phyloP scores from a whole-genome alignment of 2,888 invertebrate species.

The Oscheius sp. region DNA sequence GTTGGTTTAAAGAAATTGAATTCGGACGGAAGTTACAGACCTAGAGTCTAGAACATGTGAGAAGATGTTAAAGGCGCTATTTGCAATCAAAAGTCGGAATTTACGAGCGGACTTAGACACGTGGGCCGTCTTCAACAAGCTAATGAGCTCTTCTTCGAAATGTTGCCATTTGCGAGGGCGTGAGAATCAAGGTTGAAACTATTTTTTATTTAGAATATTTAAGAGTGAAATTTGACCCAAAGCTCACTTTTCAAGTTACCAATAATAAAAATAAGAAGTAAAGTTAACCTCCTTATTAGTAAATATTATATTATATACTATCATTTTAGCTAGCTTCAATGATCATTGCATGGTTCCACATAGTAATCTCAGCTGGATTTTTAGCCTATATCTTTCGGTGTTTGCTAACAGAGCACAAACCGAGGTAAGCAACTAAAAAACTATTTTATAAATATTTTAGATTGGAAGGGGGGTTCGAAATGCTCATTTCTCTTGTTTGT shows the following conservation, averaged over 20 bases:
- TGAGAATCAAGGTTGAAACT: too few species aligned
- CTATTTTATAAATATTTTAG: background rate
- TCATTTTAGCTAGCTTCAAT: slow-evolving; percentile 50
- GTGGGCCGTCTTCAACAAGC: slow-evolving; percentile 10
- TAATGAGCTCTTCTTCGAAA: slow-evolving; percentile 19
- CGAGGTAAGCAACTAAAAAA: background rate
- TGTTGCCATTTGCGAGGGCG: background rate
- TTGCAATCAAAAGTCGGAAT: slow-evolving; percentile 7
- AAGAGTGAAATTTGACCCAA: too few species aligned
- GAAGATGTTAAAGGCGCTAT: slow-evolving; percentile 4
- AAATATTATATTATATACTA: background rate
- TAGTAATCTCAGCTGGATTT: slow-evolving; percentile 38
- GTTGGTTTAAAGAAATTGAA: slow-evolving; percentile 16
- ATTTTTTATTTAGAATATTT: too few species aligned
- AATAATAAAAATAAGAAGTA: background rate
- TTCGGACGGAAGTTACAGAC: background rate
- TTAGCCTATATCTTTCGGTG: slow-evolving; percentile 41
- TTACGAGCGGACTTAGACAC: slow-evolving; percentile 18
- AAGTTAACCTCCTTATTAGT: background rate
- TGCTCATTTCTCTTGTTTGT: slow-evolving; percentile 30
- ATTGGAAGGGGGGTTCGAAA: slow-evolving; percentile 38
- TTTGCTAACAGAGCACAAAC: slow-evolving; percentile 38
- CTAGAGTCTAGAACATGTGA: background rate
- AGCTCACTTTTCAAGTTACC: too few species aligned
- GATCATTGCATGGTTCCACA: slow-evolving; percentile 48